Base-by-base conservation (phyloP, 2,113 vertebrate genomes). In the Taurulus bubalis region DNA sequence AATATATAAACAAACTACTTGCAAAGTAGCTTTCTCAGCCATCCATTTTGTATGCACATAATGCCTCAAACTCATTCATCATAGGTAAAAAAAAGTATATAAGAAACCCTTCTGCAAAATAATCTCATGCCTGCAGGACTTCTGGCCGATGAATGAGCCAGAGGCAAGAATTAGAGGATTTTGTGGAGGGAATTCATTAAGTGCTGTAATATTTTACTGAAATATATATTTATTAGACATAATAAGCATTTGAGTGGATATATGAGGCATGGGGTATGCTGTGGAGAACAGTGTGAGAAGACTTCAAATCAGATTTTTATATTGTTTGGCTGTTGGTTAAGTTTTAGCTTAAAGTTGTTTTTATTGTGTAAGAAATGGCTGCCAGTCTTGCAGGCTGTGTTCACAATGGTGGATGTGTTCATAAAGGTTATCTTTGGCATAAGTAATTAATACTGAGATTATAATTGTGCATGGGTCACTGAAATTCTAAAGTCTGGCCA, bases 81-180 rank as follows among this genome's bases (percentile, higher is more conserved):
- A 74, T 49, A 38, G 55, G 40, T 68, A 40, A 79, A 32, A 32
- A 79, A 67, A 60, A 32, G 45, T 65, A 56, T 8, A 36, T 62
- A 65, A 71, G 85, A 72, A 84, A 79, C 62, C 47, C n/a, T 34
- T 73, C 62, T 86, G 53, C 72, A 69, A 87, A 86, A 82, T 81
- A 62, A 59, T 60, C 51, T 68, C 49, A 34, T 72, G 51, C 45
- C 68, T 77, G 64, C 78, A 49, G 81, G 75, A 82, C n/a, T 74
- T 74, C 47, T 67, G 28, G 75, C 28, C 68, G 73, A n/a, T 62
- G 62, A 82, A 65, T 38, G 42, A 72, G 75, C 75, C 5, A 2
- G 47, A 75, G 82, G 82, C 30, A 74, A 76, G 71, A 76, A 72
- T 84, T 69, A 75, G 71, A 70, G 58, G 40, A 80, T 83, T 79